These are phyloP conservation scores for Pteropus rufus DNA, from an alignment of 2,797 vertebrate genomes.

Conservation along the genomic window DNA sequence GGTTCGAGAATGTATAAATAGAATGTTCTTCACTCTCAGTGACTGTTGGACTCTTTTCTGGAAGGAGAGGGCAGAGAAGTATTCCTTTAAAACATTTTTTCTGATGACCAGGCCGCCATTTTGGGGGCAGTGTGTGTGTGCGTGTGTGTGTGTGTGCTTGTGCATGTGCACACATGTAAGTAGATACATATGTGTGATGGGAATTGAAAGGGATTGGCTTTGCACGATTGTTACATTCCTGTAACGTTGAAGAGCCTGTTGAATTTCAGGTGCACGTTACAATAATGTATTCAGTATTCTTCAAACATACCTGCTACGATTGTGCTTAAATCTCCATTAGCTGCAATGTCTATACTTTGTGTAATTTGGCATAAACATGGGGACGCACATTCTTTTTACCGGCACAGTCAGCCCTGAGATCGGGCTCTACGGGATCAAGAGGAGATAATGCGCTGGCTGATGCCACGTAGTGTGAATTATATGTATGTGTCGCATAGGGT, in stretches of 20 bases:
- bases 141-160: neutral
- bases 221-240: conserved; percentile 8
- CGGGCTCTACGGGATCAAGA: neutral
- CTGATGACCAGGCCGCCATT: neutral
- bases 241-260: neutral
- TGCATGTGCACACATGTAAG: neutral
- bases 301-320: conserved; percentile 41
- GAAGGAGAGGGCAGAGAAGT: neutral
- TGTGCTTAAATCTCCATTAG: conserved; percentile 42
- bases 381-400: conserved; percentile 38
- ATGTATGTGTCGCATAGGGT: neutral
- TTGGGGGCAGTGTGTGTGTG: neutral
- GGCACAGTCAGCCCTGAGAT: neutral
- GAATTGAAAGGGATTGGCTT: neutral
- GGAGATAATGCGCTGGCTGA: conserved; percentile 23
- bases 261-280: conserved; percentile 29
- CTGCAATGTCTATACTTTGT: neutral
- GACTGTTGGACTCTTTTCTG: neutral
- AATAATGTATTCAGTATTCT: conserved; percentile 46
- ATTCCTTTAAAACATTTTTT: conserved; percentile 19
- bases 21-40: neutral
- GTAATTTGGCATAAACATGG: conserved; percentile 28
- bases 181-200: neutral
- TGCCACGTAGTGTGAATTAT: neutral
- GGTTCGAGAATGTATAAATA: conserved; percentile 29